Base-by-base conservation (phyloP, 2,888 invertebrate genomes). In the Apamea anceps region DNA sequence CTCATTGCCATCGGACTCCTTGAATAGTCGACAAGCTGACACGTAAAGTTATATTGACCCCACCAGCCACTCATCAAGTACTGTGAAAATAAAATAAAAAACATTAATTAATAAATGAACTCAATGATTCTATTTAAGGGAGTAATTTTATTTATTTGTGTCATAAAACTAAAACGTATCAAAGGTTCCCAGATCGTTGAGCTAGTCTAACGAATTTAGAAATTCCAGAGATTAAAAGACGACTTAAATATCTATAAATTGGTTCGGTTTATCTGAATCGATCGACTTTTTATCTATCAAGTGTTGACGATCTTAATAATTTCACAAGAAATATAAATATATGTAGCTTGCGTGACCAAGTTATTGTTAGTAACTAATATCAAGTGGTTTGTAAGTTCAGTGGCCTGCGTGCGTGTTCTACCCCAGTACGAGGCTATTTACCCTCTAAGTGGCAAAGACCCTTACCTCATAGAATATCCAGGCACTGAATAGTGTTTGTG, bases 391-490 rank as follows among this genome's bases (percentile, higher is more conserved):
- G 21, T 51, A 71, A 78, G 89, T 84, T 88, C 81, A 85, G 75
- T 81, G 87, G 76, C 78, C 89, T 72, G 12, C 57, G 87, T 85
- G 84, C 86, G 83, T 84, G 80, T 75, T 70, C 37, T 60, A 71
- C 66, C 71, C 71, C 60, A 72, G 60, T 62, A 57, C 48, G 67
- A 80, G 75, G 83, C 60, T 83, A 68, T 79, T 88, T 75, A 84
- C 77, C 78, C 66, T 45, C 18, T 48, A 60, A 25, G 60, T 63
- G 28, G 67, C 54, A 71, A 62, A 71, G 21, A 75, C 54, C 37
- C 89, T 91, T 87, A 99, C 99, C 98, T 99, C 99, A 94, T 98
- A 98, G 96, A 99, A 99, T 95, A 99, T 98, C 98, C 99, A 99
- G 84, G 98, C 97, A 93, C 99, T 99, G 95, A 99, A 98, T 90